Evolutionary conservation across 2,797 vertebrate species (phyloP).

Genomic region (Gallinago stenura): DNA sequence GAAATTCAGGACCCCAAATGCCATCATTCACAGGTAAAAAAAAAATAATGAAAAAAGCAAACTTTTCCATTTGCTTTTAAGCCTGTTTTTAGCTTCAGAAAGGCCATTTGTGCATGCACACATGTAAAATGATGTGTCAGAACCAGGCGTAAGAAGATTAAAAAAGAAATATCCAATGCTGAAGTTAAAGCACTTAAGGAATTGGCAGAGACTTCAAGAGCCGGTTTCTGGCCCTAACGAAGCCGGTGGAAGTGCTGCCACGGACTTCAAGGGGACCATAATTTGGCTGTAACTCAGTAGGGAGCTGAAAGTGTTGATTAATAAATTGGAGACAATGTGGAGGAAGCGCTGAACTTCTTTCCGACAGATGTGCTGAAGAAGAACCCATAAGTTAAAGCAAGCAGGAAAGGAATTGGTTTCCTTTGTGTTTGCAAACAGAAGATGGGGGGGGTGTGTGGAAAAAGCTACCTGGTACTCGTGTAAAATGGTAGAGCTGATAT

Average conservation of each 20-base stretch:
- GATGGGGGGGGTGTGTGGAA: background rate
- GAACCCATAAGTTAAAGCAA: background rate
- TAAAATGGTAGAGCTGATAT: conserved; percentile 27
- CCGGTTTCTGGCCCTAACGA: conserved; percentile 36
- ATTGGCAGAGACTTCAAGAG: conserved; percentile 65
- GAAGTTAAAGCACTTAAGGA: conserved; percentile 61
- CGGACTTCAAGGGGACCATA: conserved; percentile 58
- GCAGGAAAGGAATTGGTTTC: conserved; percentile 11
- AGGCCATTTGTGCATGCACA: background rate
- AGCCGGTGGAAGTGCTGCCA: conserved; percentile 47
- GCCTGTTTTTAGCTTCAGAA: background rate
- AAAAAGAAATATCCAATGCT: background rate
- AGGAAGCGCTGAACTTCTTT: conserved; percentile 50
- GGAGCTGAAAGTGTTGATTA: conserved; percentile 65
- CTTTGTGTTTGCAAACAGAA: conserved; percentile 52
- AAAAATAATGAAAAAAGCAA: background rate
- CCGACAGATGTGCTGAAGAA: conserved; percentile 44
- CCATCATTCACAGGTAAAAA: background rate
- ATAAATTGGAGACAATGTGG: conserved; percentile 41
- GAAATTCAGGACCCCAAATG: background rate
- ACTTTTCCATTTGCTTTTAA: background rate
- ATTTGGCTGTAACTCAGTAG: conserved; percentile 57
- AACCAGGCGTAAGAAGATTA: background rate
- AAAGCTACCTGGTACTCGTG: conserved; percentile 1
- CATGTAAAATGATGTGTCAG: conserved; percentile 32